A percentile compares a stretch with the other conserved stretches of the same genome.
These are phyloP conservation scores for Oppia nitens DNA, from an alignment of 1,140 invertebrate genomes.

Conservation along the genomic window DNA sequence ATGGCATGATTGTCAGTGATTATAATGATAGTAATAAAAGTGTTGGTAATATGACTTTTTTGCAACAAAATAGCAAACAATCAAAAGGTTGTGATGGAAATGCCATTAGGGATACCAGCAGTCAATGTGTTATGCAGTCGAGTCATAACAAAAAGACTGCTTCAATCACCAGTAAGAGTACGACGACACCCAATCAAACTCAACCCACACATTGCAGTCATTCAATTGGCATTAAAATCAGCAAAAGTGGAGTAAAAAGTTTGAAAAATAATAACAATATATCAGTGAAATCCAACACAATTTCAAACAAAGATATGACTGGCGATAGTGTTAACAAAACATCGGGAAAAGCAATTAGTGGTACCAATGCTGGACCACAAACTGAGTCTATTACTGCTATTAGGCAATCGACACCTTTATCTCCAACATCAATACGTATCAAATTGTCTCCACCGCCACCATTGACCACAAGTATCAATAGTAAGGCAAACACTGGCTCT, in stretches of 20 bases:
- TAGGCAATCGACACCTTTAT: background rate
- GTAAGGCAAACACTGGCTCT: background rate
- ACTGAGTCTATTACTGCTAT: background rate
- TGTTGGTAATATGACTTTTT: too few relatives aligned
- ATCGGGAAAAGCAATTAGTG: background rate
- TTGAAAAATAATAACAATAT: background rate
- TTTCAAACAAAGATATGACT: background rate
- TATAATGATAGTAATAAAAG: too few relatives aligned
- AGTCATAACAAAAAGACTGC: background rate
- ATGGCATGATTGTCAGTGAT: too few relatives aligned
- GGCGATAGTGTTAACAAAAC: background rate
- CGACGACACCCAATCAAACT: background rate
- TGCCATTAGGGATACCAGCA: conserved; percentile 1
- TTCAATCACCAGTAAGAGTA: background rate
- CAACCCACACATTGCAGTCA: background rate
- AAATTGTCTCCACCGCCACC: conserved; percentile 7
- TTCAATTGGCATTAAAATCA: background rate
- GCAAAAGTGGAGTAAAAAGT: background rate
- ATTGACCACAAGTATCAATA: too few relatives aligned
- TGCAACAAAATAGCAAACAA: too few relatives aligned
- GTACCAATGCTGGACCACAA: background rate
- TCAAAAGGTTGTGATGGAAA: too few relatives aligned
- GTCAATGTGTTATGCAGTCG: background rate
- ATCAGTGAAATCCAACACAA: background rate
- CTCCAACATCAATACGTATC: conserved; percentile 7